phyloP scores from a whole-genome alignment of 2,113 vertebrate species.

The Nothoprocta pentlandii region DNA sequence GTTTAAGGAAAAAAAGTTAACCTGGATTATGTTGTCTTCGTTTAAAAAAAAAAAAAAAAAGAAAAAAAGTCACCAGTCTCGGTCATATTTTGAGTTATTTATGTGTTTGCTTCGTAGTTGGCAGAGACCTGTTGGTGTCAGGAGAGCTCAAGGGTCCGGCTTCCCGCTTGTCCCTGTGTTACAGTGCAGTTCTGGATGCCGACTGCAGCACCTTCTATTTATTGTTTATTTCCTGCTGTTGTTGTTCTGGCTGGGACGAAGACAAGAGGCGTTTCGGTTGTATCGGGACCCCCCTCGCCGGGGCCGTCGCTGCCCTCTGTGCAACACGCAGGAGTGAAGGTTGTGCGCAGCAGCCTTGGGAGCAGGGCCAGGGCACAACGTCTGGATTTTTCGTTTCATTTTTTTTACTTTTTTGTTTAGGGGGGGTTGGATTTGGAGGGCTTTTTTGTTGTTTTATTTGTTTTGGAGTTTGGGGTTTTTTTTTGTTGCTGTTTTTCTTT shows the following conservation, averaged over 20 bases:
- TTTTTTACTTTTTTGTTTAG: not conserved
- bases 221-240: conserved; percentile 80
- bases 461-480: too few species aligned
- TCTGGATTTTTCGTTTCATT: too few species aligned
- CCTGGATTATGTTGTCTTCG: conserved; percentile 81
- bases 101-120: conserved; percentile 82
- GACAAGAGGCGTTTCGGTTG: conserved; percentile 85
- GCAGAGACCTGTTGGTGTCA: conserved; percentile 78
- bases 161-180: conserved; percentile 73
- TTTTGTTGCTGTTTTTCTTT: too few species aligned
- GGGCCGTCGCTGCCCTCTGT: too few species aligned
- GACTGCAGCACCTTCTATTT: conserved; percentile 95
- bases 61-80: conserved; percentile 76
- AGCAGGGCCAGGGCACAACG: too few species aligned
- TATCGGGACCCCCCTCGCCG: conserved; percentile 83
- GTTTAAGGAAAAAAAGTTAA: conserved; percentile 71
- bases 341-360: too few species aligned
- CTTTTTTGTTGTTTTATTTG: too few species aligned
- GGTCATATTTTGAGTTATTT: conserved; percentile 78
- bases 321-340: too few species aligned
- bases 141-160: conserved; percentile 75
- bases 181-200: conserved; percentile 82
- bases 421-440: too few species aligned
- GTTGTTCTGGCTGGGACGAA: conserved; percentile 55
- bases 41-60: conserved; percentile 67